Conservation (phyloP, 2,797 vertebrate genomes). For the Sandelia bainsii region DNA sequence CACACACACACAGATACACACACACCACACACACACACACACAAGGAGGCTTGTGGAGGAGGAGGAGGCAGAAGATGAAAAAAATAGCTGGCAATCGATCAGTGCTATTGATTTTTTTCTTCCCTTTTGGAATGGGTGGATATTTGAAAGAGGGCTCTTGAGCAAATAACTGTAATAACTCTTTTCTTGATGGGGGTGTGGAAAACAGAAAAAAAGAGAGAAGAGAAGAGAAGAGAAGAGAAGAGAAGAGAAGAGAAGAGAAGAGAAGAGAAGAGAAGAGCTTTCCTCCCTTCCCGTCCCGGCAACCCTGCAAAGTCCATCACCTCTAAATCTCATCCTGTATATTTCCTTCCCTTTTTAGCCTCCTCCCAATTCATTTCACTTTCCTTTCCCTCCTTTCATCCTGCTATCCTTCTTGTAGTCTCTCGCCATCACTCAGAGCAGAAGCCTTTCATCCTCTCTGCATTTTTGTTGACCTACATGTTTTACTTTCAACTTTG, state of each 20-base stretch:
- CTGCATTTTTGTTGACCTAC: constrained; percentile 9
- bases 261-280: constrained; percentile 4
- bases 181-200: constrained; percentile 53
- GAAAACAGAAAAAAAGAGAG: constrained; percentile 10
- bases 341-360: constrained; percentile 40
- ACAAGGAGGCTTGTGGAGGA: constrained; percentile 49
- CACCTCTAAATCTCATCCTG: constrained; percentile 44
- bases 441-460: constrained; percentile 20
- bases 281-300: constrained; percentile 20
- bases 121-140: constrained; percentile 76
- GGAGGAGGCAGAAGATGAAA: constrained; percentile 56
- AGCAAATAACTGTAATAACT: constrained; percentile 79
- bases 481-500: constrained; percentile 17
- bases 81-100: constrained; percentile 81
- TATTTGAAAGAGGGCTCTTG: constrained; percentile 80
- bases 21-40: constrained; percentile 46
- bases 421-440: constrained; percentile 18
- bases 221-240: not conserved
- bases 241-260: not conserved
- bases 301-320: constrained; percentile 25
- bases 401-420: constrained; percentile 10
- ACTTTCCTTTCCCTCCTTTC: constrained; percentile 39
- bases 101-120: constrained; percentile 82
- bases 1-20: constrained; percentile 47
- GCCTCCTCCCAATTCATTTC: constrained; percentile 33